Evolutionary conservation across 2,113 vertebrate genomes (phyloP).

Genomic region (Alligator mississippiensis): DNA sequence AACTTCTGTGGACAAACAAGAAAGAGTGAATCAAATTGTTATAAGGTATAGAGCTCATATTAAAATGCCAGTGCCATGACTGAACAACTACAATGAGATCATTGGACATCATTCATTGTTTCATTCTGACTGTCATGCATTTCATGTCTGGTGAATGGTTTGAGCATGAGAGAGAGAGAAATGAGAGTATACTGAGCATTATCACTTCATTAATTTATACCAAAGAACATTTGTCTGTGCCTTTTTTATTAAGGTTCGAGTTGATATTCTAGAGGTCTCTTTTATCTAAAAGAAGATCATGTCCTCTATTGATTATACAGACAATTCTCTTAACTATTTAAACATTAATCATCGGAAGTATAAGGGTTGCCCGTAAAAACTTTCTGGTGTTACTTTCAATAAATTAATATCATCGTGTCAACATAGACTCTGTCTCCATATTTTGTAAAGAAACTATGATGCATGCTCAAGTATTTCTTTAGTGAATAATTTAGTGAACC

Average conservation of each 20-base stretch:
- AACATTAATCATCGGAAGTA: not conserved
- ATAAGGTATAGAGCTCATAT: not conserved
- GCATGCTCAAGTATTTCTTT: not conserved
- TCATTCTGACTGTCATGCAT: slow-evolving; percentile 38
- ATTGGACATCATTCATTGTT: slow-evolving; percentile 16
- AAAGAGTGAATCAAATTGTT: not conserved
- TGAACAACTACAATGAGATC: slow-evolving; percentile 22
- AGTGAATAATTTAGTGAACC: not conserved
- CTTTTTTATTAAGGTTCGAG: slow-evolving; percentile 25
- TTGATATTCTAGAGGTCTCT: slow-evolving; percentile 16
- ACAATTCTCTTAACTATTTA: not conserved
- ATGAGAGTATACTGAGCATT: not conserved
- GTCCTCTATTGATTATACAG: slow-evolving; percentile 30
- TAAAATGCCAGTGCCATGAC: not conserved
- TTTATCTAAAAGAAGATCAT: slow-evolving; percentile 18
- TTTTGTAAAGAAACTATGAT: not conserved
- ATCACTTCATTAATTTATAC: slow-evolving; percentile 14
- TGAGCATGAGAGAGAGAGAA: slow-evolving; percentile 15
- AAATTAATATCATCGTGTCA: not conserved
- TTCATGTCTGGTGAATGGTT: not conserved
- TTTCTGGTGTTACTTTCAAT: slow-evolving; percentile 21
- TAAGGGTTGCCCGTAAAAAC: not conserved
- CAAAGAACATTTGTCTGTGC: not conserved
- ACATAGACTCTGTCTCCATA: not conserved
- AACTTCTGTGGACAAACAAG: not conserved